Base-by-base conservation (phyloP, 37 sponge, comb jelly and placozoan genomes). In the Axinella damicornis region DNA sequence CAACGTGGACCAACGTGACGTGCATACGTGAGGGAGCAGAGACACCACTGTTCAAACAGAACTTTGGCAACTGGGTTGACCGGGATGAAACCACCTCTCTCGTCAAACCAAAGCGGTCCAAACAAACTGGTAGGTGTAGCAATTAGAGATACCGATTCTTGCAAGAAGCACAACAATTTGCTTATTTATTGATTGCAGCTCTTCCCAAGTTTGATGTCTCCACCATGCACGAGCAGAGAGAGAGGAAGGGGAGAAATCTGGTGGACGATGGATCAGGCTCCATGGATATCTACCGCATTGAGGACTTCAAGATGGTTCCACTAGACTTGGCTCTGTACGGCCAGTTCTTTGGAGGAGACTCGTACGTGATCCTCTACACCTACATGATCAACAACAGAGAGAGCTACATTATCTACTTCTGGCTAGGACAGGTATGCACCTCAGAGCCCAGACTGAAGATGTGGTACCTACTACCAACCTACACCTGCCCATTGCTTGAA, bases 341-440 rank as follows among this genome's bases (percentile, higher is more conserved):
- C 2, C 92, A 93, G 46, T 97, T 97, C 87, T 97, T 77, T 74
- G 96, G 84, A n/a, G 98, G 96, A 74, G 98, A 97, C 85, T 88
- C 94, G 62, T 97, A 97, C 73, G 88, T 95, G 69, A 77, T 97
- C 54, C 85, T 93, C 61, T 97, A 97, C 89, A 95, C 94, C 31
- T 97, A 97, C 85, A 52, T 80, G 19, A 74, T 88, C 53, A 79
- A 93, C 39, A 83, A 84, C 39, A 88, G 82, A 35, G 96, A 95
- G 74, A 75, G 88, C 69, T 95, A 89, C 92, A 85, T 95, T 71
- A 88, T 93, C 57, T 97, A 97, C 85, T 95, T 93, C 87, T 97
- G 98, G 98, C 91, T 74, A 89, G 98, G 90, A 59, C 83, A 83
- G 83, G 90, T 88, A 53, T 65, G 46, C 46, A 12, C 46, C 4